A percentile compares a stretch with the other conserved stretches of the same genome.
Evolutionary conservation across 2,797 vertebrate species (phyloP).

Genomic region (Vespertilio murinus): DNA sequence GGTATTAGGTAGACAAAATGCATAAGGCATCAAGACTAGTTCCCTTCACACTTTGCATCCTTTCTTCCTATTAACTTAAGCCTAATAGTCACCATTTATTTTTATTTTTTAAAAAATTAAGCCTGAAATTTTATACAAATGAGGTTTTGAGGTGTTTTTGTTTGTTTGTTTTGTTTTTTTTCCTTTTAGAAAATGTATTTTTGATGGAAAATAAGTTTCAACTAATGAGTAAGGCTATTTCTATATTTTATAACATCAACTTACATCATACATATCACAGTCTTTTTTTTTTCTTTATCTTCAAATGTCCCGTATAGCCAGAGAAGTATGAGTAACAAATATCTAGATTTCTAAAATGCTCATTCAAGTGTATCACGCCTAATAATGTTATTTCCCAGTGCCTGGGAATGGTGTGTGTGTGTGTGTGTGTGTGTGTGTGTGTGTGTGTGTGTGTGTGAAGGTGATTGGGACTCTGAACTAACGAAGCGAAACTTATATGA

Average conservation of each 20-base stretch:
- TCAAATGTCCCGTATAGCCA: not conserved
- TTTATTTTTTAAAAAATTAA: not conserved
- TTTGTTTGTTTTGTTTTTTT: not conserved
- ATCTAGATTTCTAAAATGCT: not conserved
- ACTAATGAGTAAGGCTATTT: not conserved
- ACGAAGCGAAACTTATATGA: not conserved
- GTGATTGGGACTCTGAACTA: not conserved
- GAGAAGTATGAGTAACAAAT: not conserved
- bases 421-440: no score
- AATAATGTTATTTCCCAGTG: not conserved
- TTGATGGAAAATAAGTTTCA: slow-evolving; percentile 26
- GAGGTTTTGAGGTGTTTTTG: not conserved
- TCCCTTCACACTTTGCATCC: not conserved
- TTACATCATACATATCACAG: not conserved
- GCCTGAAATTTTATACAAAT: not conserved
- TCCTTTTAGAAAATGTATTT: not conserved
- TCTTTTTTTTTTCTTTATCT: not conserved
- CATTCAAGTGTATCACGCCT: not conserved
- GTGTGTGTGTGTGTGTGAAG: not conserved
- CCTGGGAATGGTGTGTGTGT: not conserved
- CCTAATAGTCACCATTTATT: not conserved
- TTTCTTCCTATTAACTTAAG: not conserved
- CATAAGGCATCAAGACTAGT: not conserved
- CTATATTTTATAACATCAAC: not conserved
- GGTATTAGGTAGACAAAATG: not conserved